Conservation (phyloP, 2,797 vertebrate species). For the Australoheros facetus region DNA sequence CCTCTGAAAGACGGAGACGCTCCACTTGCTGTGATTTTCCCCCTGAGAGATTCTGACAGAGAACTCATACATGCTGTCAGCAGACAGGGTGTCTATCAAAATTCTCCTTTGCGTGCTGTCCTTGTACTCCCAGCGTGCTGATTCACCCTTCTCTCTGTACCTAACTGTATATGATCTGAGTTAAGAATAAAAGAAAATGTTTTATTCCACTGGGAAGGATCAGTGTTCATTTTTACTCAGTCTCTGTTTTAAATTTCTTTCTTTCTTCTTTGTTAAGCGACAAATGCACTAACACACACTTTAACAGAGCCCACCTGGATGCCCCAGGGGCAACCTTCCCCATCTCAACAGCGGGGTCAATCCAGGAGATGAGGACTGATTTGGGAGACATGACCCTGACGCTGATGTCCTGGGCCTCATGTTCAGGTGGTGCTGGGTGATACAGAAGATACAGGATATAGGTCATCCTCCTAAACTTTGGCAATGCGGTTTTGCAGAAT, state of each 20-base stretch:
- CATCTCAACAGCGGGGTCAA: slow-evolving; percentile 89
- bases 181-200: slow-evolving; percentile 3
- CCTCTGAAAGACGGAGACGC: slow-evolving; percentile 92
- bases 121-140: slow-evolving; percentile 94
- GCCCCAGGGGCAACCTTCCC: slow-evolving; percentile 74
- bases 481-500: neutral
- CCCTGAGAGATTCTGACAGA: slow-evolving; percentile 90
- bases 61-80: slow-evolving; percentile 97
- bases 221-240: neutral
- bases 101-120: slow-evolving; percentile 84
- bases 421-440: slow-evolving; percentile 87
- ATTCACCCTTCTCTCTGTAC: slow-evolving; percentile 96
- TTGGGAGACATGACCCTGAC: slow-evolving; percentile 95
- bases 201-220: neutral
- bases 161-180: slow-evolving; percentile 89
- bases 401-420: slow-evolving; percentile 87
- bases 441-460: slow-evolving; percentile 22
- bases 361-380: slow-evolving; percentile 94
- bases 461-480: neutral
- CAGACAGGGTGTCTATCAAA: slow-evolving; percentile 87
- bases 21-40: slow-evolving; percentile 91
- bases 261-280: neutral
- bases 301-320: slow-evolving; percentile 69
- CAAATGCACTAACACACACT: neutral
- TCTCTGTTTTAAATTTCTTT: neutral